Evolutionary conservation across 2,888 invertebrate genomes (phyloP).

Genomic region (Amphipyra berbera): DNA sequence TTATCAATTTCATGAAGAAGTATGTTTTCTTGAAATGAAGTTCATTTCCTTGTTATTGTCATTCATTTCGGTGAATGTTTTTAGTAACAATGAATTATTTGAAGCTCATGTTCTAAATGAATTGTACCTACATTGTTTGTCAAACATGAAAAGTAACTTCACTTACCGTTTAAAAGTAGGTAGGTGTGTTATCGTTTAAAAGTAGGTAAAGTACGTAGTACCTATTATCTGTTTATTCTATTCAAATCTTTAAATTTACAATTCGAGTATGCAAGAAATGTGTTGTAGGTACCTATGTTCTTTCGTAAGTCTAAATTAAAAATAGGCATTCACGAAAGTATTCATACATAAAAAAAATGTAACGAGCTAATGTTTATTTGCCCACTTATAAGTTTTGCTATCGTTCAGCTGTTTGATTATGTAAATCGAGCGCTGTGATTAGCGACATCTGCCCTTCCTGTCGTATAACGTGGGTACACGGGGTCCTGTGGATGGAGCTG

Average conservation of each 20-base stretch:
- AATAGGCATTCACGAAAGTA: not conserved
- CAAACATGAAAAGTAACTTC: not conserved
- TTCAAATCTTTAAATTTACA: not conserved
- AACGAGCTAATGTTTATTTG: conserved; percentile 14
- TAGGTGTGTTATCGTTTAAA: conserved; percentile 1
- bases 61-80: conserved; percentile 26
- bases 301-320: conserved; percentile 5
- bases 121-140: not conserved
- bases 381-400: conserved; percentile 15
- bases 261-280: not conserved
- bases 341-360: conserved; percentile 2
- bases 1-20: conserved; percentile 26
- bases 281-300: not conserved
- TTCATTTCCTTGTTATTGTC: conserved; percentile 36
- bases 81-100: conserved; percentile 16
- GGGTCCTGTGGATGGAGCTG: conserved; percentile 60
- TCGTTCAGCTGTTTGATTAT: conserved; percentile 45
- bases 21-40: conserved; percentile 36
- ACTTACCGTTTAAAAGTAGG: not conserved
- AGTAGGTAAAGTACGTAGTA: too few relatives aligned
- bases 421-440: conserved; percentile 65
- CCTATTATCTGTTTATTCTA: too few relatives aligned
- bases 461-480: conserved; percentile 62
- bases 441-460: conserved; percentile 82
- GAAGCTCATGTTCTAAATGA: conserved; percentile 5